These are phyloP conservation scores for Callosobruchus maculatus DNA, from an alignment of 2,888 invertebrate genomes.

Conservation along the genomic window DNA sequence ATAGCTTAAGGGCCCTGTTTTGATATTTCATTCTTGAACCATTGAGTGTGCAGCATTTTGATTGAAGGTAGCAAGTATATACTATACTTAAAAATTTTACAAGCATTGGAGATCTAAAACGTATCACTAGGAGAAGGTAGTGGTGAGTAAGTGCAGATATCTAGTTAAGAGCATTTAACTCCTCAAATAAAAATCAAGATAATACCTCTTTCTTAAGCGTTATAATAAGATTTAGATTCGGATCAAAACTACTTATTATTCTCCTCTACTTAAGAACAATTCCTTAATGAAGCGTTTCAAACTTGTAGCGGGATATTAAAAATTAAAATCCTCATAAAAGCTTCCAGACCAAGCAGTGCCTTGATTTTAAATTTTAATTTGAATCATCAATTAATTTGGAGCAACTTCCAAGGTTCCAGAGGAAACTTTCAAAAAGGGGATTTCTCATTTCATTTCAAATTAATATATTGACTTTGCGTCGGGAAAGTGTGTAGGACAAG, in stretches of 20 bases:
- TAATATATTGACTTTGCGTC: background rate
- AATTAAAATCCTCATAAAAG: background rate
- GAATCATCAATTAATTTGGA: background rate
- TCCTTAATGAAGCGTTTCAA: background rate
- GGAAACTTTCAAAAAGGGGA: background rate
- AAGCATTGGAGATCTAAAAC: too few relatives aligned
- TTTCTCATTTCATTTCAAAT: background rate
- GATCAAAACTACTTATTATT: background rate
- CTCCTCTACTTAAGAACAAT: background rate
- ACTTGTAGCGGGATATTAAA: background rate
- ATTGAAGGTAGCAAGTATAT: too few relatives aligned
- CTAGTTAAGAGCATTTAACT: too few relatives aligned
- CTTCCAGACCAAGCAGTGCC: background rate
- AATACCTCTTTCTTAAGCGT: background rate
- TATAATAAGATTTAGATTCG: background rate
- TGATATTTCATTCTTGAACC: too few relatives aligned
- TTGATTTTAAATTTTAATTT: background rate
- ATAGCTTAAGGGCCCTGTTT: too few relatives aligned
- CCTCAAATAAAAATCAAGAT: background rate
- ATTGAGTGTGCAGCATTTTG: too few relatives aligned
- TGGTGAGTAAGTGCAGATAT: too few relatives aligned
- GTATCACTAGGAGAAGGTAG: too few relatives aligned
- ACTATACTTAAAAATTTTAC: too few relatives aligned
- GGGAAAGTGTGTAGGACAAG: background rate
- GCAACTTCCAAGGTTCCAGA: background rate